A percentile compares a stretch with the other conserved stretches of the same genome.
Evolutionary conservation across 2,113 vertebrate species (phyloP).

Genomic region (Urocolius indicus): DNA sequence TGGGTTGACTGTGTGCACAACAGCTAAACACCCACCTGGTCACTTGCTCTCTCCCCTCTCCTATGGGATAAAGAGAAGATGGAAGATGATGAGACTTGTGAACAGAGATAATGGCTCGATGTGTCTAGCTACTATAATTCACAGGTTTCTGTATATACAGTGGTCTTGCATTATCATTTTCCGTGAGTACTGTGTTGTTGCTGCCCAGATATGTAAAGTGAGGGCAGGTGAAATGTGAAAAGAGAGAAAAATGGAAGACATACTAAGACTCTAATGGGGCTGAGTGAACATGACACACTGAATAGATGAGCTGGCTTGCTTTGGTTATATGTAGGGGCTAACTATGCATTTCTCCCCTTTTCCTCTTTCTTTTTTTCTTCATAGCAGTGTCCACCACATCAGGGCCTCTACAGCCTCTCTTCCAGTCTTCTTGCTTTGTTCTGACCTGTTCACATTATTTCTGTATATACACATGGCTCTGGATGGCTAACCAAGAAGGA

Average conservation of each 20-base stretch:
- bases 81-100: not conserved
- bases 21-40: not conserved
- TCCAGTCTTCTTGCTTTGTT: not conserved
- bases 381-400: not conserved
- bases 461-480: not conserved
- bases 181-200: not conserved
- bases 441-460: not conserved
- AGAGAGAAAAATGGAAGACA: not conserved
- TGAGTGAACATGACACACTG: not conserved
- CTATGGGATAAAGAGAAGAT: not conserved
- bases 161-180: not conserved
- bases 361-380: not conserved
- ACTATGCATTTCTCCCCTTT: not conserved
- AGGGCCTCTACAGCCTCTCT: not conserved
- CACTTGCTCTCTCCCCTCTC: not conserved
- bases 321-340: not conserved
- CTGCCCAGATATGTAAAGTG: not conserved
- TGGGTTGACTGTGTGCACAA: not conserved
- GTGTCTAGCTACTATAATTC: not conserved
- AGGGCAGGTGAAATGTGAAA: not conserved
- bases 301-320: not conserved
- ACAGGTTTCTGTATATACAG: not conserved
- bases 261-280: too few species aligned
- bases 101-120: not conserved
- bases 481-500: constrained; percentile 56